Percentiles rank a stretch among this genome's conserved stretches.
Evolutionary conservation across 2,797 vertebrate species (phyloP).

Genomic region (Tokudaia muenninki): DNA sequence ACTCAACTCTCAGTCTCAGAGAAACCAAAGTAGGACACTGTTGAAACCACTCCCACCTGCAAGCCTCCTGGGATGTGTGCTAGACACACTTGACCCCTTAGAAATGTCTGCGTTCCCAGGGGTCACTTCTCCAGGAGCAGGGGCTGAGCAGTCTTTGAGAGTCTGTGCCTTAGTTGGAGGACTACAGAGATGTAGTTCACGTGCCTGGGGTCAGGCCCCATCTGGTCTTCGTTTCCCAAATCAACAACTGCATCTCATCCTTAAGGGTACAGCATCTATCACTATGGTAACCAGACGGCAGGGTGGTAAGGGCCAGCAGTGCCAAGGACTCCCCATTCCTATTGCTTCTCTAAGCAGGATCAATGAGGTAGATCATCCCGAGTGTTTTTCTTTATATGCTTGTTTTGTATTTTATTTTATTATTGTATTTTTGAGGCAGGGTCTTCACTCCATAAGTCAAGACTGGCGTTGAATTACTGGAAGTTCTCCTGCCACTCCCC

Average conservation of each 20-base stretch:
- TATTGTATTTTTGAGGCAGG: neutral
- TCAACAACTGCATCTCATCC: neutral
- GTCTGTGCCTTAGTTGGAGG: neutral
- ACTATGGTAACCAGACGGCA: accelerated
- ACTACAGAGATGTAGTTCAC: neutral
- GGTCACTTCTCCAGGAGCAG: neutral
- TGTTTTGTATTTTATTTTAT: neutral
- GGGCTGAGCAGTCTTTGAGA: neutral
- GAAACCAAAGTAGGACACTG: constrained; percentile 66
- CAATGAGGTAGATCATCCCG: neutral
- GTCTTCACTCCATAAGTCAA: neutral
- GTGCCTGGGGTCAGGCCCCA: neutral
- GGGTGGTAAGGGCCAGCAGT: no score
- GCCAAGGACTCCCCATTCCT: neutral
- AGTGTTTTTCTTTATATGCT: neutral
- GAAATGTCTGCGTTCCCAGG: neutral
- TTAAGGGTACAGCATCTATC: neutral
- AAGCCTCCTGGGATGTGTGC: neutral
- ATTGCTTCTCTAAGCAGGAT: neutral
- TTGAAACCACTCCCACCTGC: neutral
- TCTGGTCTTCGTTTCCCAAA: neutral
- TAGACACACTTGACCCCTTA: constrained; percentile 18
- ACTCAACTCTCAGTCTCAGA: neutral
- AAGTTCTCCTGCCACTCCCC: neutral
- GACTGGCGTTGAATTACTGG: neutral